A percentile compares a stretch with the other conserved stretches of the same genome.
These are phyloP conservation scores for Lepidurus apus DNA, from an alignment of 1,140 invertebrate genomes.

Conservation along the genomic window DNA sequence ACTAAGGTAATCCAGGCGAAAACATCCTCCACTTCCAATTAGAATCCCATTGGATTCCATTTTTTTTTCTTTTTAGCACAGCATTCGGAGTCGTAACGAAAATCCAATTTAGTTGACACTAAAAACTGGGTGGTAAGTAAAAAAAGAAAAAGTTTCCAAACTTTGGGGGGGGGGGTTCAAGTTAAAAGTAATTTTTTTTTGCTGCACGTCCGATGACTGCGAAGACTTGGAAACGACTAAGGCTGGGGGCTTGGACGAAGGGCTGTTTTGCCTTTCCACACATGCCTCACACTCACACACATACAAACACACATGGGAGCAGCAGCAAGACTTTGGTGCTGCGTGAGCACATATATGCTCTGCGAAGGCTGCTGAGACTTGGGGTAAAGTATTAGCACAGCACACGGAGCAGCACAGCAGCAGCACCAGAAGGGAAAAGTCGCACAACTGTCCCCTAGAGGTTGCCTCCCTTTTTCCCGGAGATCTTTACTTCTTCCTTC, in stretches of 20 bases:
- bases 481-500: not conserved
- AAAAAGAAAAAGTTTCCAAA: too few relatives aligned
- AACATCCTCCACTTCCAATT: too few relatives aligned
- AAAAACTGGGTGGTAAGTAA: too few relatives aligned
- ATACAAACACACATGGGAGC: not conserved
- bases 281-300: constrained; percentile 20
- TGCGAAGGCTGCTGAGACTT: not conserved
- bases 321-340: not conserved
- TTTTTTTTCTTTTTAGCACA: too few relatives aligned
- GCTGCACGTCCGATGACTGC: not conserved
- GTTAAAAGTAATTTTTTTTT: too few relatives aligned
- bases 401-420: too few relatives aligned
- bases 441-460: not conserved
- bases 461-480: not conserved
- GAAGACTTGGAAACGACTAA: not conserved
- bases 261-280: constrained; percentile 12
- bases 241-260: not conserved
- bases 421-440: not conserved
- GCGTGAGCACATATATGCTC: not conserved
- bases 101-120: too few relatives aligned
- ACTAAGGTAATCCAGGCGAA: too few relatives aligned
- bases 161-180: too few relatives aligned
- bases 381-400: too few relatives aligned
- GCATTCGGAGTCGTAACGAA: too few relatives aligned
- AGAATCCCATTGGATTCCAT: too few relatives aligned